These are phyloP conservation scores for Champsocephalus gunnari DNA, from an alignment of 2,797 vertebrate species.

Conservation along the genomic window DNA sequence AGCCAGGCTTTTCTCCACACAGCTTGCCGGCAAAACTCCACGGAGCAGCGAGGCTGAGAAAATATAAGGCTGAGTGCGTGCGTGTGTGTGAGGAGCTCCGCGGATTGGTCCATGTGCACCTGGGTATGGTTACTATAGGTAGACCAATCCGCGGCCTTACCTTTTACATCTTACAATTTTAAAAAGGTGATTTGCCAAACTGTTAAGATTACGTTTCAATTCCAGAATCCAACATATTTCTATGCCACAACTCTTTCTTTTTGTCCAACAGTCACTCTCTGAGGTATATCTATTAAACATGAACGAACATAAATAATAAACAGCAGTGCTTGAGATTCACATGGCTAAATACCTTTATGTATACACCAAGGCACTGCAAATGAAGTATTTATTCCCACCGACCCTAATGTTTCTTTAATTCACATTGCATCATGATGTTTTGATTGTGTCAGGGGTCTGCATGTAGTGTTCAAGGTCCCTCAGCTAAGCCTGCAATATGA, in stretches of 20 bases:
- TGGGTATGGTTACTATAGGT: no score
- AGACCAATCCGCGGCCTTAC: no score
- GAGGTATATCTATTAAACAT: conserved; percentile 6
- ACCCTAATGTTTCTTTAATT: conserved; percentile 58
- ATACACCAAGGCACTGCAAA: conserved; percentile 33
- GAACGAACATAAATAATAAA: background rate
- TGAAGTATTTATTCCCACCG: conserved; percentile 61
- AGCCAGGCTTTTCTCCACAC: no score
- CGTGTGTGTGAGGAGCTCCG: no score
- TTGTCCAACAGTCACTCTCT: background rate
- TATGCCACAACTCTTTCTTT: background rate
- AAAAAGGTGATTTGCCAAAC: background rate
- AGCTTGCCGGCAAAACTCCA: no score
- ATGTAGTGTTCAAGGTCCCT: background rate
- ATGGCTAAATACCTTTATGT: conserved; percentile 6
- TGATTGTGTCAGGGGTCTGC: conserved; percentile 9
- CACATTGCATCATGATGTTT: conserved; percentile 34
- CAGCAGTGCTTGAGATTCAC: conserved; percentile 3
- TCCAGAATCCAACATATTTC: background rate
- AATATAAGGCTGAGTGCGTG: no score
- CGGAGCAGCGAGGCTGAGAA: no score
- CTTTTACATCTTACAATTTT: background rate
- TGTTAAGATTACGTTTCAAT: background rate
- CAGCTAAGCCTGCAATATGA: conserved; percentile 18
- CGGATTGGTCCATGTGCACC: no score